A percentile compares a stretch with the other conserved stretches of the same genome.
Conservation (phyloP, 2,888 invertebrate genomes). For the Nomada ferruginata region DNA sequence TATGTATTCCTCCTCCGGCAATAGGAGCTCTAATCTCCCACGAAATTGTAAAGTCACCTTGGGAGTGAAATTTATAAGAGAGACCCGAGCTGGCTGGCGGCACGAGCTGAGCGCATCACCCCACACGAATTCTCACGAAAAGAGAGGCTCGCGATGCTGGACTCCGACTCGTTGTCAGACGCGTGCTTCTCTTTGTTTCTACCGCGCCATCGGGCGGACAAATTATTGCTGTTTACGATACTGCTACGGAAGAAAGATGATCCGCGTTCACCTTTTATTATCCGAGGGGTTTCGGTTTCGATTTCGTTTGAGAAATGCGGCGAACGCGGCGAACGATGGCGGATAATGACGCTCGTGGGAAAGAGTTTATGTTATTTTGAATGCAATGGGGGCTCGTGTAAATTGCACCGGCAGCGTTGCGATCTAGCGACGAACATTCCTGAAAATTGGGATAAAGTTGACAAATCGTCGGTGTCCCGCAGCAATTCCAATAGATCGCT, state of each 20-base stretch:
- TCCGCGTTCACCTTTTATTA: not conserved
- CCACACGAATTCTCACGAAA: constrained; percentile 4
- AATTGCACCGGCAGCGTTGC: constrained; percentile 46
- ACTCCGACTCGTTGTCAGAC: not conserved
- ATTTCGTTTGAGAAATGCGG: not conserved
- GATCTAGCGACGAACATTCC: constrained; percentile 43
- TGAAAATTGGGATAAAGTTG: constrained; percentile 30
- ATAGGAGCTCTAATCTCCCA: constrained; percentile 76
- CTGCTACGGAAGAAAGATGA: constrained; percentile 39
- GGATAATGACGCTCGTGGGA: constrained; percentile 19
- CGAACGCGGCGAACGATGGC: not conserved
- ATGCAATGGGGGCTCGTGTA: constrained; percentile 46
- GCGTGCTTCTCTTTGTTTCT: constrained; percentile 9
- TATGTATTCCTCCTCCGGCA: constrained; percentile 64
- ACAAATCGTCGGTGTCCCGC: constrained; percentile 34
- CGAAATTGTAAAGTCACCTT: constrained; percentile 75
- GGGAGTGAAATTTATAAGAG: constrained; percentile 69
- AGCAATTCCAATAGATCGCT: constrained; percentile 36
- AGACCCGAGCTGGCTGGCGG: constrained; percentile 6
- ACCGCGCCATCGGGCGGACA: not conserved
- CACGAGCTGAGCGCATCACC: constrained; percentile 8
- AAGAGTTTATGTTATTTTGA: constrained; percentile 44
- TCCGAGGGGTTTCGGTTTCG: not conserved
- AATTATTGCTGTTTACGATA: constrained; percentile 25
- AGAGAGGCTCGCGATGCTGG: not conserved